Conservation (phyloP, 2,797 vertebrate genomes). For the Otus scops region DNA sequence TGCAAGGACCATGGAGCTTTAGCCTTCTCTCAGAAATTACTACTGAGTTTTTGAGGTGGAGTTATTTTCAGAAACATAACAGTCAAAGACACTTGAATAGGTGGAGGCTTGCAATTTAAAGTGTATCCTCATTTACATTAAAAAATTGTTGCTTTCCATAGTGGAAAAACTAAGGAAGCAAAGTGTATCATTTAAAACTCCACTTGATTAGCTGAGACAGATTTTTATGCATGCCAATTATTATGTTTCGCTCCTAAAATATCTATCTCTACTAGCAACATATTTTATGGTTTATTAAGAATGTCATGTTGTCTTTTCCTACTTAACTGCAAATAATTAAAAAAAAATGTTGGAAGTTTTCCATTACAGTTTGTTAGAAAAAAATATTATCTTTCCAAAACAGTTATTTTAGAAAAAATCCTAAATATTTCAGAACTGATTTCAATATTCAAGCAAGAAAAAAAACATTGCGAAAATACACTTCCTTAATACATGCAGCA, state of each 20-base stretch:
- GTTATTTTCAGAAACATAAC: not conserved
- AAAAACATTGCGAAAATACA: not conserved
- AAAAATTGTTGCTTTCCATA: not conserved
- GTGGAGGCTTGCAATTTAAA: not conserved
- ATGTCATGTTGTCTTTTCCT: not conserved
- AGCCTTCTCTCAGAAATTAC: not conserved
- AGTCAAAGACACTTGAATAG: not conserved
- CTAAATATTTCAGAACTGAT: not conserved
- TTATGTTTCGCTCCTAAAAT: not conserved
- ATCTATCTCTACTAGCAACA: not conserved
- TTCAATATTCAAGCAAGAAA: not conserved
- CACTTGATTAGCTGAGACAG: not conserved
- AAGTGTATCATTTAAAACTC: not conserved
- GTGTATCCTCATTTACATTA: not conserved
- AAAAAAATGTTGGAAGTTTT: constrained; percentile 5
- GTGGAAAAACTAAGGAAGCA: not conserved
- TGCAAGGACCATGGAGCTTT: not conserved
- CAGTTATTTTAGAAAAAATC: not conserved
- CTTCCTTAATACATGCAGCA: not conserved
- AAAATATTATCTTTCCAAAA: constrained; percentile 3
- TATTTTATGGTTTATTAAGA: constrained; percentile 30
- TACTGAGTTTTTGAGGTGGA: not conserved
- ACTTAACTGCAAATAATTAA: constrained; percentile 22
- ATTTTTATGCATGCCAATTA: not conserved
- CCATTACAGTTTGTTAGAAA: not conserved